Base-by-base conservation (phyloP, 1,140 invertebrate species). In the Orchesella cincta region DNA sequence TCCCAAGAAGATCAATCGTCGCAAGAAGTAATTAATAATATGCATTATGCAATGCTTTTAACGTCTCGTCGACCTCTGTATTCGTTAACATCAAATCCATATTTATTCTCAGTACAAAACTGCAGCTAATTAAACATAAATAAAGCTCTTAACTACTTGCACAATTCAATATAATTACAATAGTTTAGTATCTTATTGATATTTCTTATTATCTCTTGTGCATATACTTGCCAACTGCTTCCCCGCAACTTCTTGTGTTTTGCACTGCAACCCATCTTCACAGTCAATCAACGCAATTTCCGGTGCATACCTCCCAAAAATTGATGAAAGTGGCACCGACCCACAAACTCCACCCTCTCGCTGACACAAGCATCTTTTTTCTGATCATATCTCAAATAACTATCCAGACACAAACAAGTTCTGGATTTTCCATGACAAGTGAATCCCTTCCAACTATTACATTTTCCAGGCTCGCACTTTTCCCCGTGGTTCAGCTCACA, bases 321-420 rank as follows among this genome's bases (percentile, higher is more conserved):
- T 12, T 3, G 62, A 31, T 67, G 62, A 8, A 33, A 1, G 29
- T 31, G 1, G 29, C 1, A 67, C 12, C 8, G 62, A 16, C 8
- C 62, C 62, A 67, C 62, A 67, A 3, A 33, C 20, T 67, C 1
- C 26, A 31, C 23, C 62, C 62, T 12, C 8, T 52, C 1, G 28
- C 33, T 0, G 73, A 78, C 62, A 33, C 77, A 78, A 52, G 73
- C 35, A 29, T 34, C 35, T 52, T 46, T 75, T 1, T n/a, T 71
- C 39, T 74, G 29, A 36, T 75, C 62, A 29, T 75, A 78, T 5
- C 33, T 31, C 18, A 78, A 57, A 52, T 75, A 78, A 2, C 35
- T 51, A 57, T 78, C 77, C 36, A 78, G 18, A 72, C 77, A 78
- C 23, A 64, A 52, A 33, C 77, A 78, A 31, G 76, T 78, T 52